Evolutionary conservation across 1,140 invertebrate species (phyloP).

Genomic region (Mesaphorura yosii): DNA sequence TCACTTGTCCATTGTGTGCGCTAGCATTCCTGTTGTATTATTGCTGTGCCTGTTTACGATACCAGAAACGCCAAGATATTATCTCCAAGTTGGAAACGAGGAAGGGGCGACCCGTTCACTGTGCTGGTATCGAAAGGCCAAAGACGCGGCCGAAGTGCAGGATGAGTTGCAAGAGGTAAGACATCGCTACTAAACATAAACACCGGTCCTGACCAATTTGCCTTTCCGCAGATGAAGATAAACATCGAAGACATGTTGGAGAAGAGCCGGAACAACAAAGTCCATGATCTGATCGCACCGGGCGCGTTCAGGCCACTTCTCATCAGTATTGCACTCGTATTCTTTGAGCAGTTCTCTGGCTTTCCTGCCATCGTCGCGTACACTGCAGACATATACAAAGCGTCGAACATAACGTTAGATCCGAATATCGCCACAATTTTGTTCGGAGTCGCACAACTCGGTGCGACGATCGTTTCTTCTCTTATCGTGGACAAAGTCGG

Average conservation of each 20-base stretch:
- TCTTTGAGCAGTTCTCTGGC: slow-evolving; percentile 32
- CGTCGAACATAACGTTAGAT: slow-evolving; percentile 26
- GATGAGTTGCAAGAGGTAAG: too few relatives aligned
- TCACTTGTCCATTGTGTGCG: neutral
- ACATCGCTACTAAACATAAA: too few relatives aligned
- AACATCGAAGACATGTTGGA: neutral
- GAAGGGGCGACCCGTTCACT: neutral
- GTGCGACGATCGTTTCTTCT: slow-evolving; percentile 7
- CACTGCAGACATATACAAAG: slow-evolving; percentile 38
- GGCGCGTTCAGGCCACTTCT: slow-evolving; percentile 14
- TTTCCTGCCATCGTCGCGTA: slow-evolving; percentile 41
- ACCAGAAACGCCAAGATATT: neutral
- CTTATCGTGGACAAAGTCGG: slow-evolving; percentile 5
- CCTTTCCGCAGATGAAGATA: neutral
- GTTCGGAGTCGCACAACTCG: slow-evolving; percentile 33
- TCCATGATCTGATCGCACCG: neutral
- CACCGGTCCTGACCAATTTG: too few relatives aligned
- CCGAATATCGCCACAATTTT: slow-evolving; percentile 34
- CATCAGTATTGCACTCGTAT: slow-evolving; percentile 20
- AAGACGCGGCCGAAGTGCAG: too few relatives aligned
- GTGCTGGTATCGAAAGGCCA: neutral
- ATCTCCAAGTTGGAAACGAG: neutral
- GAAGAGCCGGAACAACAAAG: neutral
- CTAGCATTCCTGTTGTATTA: neutral
- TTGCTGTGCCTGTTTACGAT: neutral